A percentile compares a stretch with the other conserved stretches of the same genome.
Evolutionary conservation across 2,797 vertebrate species (phyloP).

Genomic region (Epinephelus coioides): DNA sequence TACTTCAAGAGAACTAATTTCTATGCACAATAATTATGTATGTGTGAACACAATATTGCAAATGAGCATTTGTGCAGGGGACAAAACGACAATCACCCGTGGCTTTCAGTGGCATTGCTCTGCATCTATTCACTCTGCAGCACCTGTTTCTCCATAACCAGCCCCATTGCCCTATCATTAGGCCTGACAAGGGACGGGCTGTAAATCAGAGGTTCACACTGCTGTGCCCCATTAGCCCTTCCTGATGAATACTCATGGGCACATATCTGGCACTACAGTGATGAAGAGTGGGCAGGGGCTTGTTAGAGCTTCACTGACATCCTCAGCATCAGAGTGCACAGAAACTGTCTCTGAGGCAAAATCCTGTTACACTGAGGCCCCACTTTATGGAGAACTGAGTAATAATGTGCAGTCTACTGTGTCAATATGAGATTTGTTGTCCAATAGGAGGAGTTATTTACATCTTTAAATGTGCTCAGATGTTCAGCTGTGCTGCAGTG

Average conservation of each 20-base stretch:
- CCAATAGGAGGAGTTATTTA: constrained; percentile 10
- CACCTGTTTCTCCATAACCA: constrained; percentile 78
- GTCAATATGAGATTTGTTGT: constrained; percentile 21
- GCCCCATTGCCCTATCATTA: constrained; percentile 78
- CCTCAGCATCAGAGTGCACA: constrained; percentile 43
- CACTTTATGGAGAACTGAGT: constrained; percentile 30
- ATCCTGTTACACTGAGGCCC: constrained; percentile 7
- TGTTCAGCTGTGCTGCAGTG: not conserved
- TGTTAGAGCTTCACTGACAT: constrained; percentile 58
- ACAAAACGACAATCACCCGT: constrained; percentile 79
- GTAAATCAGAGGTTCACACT: constrained; percentile 81
- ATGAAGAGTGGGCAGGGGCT: constrained; percentile 65
- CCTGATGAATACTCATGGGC: constrained; percentile 83
- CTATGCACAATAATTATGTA: constrained; percentile 70
- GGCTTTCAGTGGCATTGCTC: constrained; percentile 73
- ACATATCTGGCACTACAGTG: constrained; percentile 73
- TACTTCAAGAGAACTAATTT: constrained; percentile 63
- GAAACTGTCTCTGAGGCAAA: constrained; percentile 33
- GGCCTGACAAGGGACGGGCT: constrained; percentile 72
- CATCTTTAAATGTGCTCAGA: constrained; percentile 29
- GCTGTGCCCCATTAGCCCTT: constrained; percentile 75
- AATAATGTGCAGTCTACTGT: constrained; percentile 34
- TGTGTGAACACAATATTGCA: constrained; percentile 75
- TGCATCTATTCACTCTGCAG: constrained; percentile 74
- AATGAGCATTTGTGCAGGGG: constrained; percentile 75